Evolutionary conservation across 2,113 vertebrate genomes (phyloP).

Genomic region (Microtus pennsylvanicus): DNA sequence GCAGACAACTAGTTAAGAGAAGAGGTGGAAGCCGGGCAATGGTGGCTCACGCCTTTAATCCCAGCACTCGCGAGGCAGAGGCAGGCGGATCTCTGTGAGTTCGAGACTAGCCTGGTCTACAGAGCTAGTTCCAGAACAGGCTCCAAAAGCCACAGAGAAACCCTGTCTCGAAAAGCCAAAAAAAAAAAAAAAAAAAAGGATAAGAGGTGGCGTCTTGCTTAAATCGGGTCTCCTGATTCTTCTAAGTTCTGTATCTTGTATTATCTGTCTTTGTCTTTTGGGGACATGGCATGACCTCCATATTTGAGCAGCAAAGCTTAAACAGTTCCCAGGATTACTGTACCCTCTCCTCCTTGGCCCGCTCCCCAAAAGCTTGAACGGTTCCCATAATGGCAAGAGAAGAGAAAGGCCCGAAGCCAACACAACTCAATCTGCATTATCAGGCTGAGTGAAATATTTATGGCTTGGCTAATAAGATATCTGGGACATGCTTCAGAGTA

Average conservation of each 20-base stretch:
- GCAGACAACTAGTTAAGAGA: neutral
- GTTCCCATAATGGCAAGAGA: neutral
- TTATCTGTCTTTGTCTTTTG: neutral
- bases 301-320: neutral
- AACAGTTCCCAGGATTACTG: neutral
- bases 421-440: neutral
- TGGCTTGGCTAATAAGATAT: neutral
- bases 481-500: conserved; percentile 18
- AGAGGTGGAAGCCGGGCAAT: neutral
- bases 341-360: neutral
- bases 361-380: neutral
- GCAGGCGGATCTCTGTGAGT: too few relatives aligned
- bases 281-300: neutral
- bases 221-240: neutral
- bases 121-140: too few relatives aligned
- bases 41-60: too few relatives aligned
- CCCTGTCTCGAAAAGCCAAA: too few relatives aligned
- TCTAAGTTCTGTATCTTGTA: neutral
- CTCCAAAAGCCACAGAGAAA: too few relatives aligned
- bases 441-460: neutral
- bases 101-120: too few relatives aligned
- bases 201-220: neutral
- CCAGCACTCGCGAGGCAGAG: too few relatives aligned
- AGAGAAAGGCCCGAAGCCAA: neutral
- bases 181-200: too few relatives aligned